Conservation (phyloP, 1,140 invertebrate species). For the Bombus affinis region DNA sequence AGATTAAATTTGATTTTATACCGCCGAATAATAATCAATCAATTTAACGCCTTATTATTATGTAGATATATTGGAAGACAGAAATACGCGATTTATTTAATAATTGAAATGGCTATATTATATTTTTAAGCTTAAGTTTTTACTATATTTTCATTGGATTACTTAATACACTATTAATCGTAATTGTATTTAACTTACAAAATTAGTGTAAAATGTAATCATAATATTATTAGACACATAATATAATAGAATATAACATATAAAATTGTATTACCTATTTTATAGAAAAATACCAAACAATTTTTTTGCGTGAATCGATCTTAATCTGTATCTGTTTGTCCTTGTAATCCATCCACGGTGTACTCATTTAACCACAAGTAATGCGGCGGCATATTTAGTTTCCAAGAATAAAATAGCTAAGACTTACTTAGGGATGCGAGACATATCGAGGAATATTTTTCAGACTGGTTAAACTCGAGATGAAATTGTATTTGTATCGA, state of each 20-base stretch:
- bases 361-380: slow-evolving; percentile 28
- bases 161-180: too few relatives aligned
- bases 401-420: slow-evolving; percentile 37
- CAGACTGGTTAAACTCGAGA: background rate
- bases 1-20: background rate
- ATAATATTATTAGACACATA: too few relatives aligned
- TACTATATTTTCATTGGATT: too few relatives aligned
- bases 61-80: too few relatives aligned
- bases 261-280: too few relatives aligned
- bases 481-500: background rate
- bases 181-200: too few relatives aligned
- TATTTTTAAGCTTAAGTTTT: too few relatives aligned
- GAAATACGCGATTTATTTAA: too few relatives aligned
- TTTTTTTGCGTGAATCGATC: background rate
- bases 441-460: background rate
- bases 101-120: too few relatives aligned
- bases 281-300: too few relatives aligned
- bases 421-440: background rate
- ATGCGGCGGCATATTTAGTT: slow-evolving; percentile 35
- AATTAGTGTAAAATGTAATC: too few relatives aligned
- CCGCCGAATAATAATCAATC: background rate
- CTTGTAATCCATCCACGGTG: background rate
- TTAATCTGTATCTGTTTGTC: background rate
- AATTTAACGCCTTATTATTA: background rate
- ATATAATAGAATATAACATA: too few relatives aligned